Conservation (phyloP, 2,113 vertebrate genomes). For the Balaenoptera acutorostrata region DNA sequence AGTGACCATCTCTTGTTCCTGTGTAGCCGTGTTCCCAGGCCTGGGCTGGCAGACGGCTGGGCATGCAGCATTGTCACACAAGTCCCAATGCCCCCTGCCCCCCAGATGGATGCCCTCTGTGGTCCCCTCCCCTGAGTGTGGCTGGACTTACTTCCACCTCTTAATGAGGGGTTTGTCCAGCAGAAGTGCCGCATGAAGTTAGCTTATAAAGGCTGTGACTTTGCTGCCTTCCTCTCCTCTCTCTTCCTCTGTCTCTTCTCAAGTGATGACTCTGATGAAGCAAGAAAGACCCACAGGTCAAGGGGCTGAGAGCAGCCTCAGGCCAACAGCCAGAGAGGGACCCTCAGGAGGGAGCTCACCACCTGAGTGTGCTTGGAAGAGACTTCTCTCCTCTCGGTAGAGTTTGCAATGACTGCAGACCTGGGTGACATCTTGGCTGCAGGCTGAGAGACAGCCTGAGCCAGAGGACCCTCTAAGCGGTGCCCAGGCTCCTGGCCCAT, state of each 20-base stretch:
- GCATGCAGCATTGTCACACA: not conserved
- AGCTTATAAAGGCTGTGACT: rapidly evolving
- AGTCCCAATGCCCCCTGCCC: rapidly evolving
- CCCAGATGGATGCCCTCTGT: rapidly evolving
- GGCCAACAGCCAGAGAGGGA: not conserved
- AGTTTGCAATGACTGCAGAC: not conserved
- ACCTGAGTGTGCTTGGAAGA: not conserved
- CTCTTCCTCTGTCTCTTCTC: not conserved
- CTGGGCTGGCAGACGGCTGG: too few relatives aligned
- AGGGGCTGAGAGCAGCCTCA: not conserved
- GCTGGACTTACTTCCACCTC: not conserved
- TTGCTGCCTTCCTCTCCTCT: not conserved
- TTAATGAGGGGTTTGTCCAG: not conserved
- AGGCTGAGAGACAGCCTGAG: not conserved
- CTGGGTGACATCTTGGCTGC: not conserved
- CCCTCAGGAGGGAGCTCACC: not conserved
- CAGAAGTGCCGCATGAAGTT: not conserved
- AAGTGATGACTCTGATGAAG: not conserved
- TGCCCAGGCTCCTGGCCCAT: not conserved
- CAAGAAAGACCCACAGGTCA: not conserved
- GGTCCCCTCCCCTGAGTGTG: not conserved
- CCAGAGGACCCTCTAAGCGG: not conserved
- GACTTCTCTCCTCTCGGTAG: not conserved
- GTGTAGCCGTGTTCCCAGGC: not conserved
- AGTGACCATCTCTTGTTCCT: rapidly evolving